Base-by-base conservation (phyloP, 2,113 vertebrate species). In the Sinocyclocheilus rhinocerous region DNA sequence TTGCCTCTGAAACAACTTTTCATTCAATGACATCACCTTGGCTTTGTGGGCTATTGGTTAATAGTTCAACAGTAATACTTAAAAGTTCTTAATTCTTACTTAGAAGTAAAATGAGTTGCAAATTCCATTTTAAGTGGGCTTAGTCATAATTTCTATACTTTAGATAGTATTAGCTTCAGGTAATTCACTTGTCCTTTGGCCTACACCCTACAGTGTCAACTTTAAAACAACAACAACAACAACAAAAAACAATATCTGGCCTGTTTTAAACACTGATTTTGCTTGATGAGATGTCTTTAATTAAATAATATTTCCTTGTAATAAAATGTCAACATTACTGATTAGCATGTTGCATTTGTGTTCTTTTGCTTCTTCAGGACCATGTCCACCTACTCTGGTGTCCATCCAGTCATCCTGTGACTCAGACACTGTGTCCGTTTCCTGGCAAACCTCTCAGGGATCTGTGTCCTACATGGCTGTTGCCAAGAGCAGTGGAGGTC, bases 371-470 rank as follows among this genome's bases (percentile, higher is more conserved):
- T 77, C 73, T 83, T 2, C 90, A 95, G 95, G 92, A 61, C 94
- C 95, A 0, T 95, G 95, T 84, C 87, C 93, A 18, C 95, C 95
- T 39, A 91, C 90, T 69, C 36, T 89, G 11, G 78, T 95, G 55
- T 87, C 0, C 3, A 89, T 94, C 11, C 48, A 84, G 70, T 87
- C 92, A 2, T 92, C 92, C 24, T 96, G 95, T 73, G n/a, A 69
- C 8, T 92, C 94, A 0, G 85, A 93, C 83, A 63, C 90, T 67
- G 91, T 93, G 81, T 26, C 76, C 0, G 89, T 96, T 24, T 92
- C 91, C 20, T 96, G 95, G 95, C 42, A 65, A 26, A 42, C 88
- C 16, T 94, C 94, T 0, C 81, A 81, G 69, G 94, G 93, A 45
- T 93, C 94, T 0, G 22, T 86, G 10, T 90, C 87, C 16, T 96